Conservation (phyloP, 2,888 invertebrate genomes). For the Tachina grossa region DNA sequence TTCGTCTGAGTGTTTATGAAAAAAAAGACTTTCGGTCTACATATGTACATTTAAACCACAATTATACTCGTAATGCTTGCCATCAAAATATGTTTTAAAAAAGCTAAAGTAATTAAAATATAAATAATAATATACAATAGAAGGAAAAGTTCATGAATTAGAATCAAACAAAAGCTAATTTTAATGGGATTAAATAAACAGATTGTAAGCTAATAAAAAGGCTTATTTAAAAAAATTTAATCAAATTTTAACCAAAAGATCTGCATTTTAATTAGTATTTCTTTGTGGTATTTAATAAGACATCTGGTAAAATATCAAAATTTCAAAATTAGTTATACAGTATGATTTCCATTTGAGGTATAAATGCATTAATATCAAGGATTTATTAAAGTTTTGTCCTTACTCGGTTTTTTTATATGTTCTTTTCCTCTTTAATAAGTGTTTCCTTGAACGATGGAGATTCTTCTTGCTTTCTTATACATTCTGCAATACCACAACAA, state of each 20-base stretch:
- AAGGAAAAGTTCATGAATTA: slow-evolving; percentile 43
- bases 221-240: slow-evolving; percentile 1
- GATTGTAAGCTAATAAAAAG: slow-evolving; percentile 19
- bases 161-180: slow-evolving; percentile 24
- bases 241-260: neutral
- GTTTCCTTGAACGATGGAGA: no score
- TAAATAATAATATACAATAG: slow-evolving; percentile 34
- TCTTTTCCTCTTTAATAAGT: no score
- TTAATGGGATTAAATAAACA: neutral
- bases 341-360: no score
- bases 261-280: slow-evolving; percentile 38
- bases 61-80: neutral
- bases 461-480: no score
- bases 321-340: no score
- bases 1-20: slow-evolving; percentile 28
- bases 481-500: no score
- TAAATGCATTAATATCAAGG: no score
- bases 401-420: no score
- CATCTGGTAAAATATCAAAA: no score
- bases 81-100: slow-evolving; percentile 1
- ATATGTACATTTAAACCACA: neutral
- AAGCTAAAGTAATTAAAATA: slow-evolving; percentile 19
- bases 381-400: no score
- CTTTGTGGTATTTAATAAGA: neutral
- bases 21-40: neutral